Conservation (phyloP, 1,140 invertebrate species). For the Achatina immaculata region DNA sequence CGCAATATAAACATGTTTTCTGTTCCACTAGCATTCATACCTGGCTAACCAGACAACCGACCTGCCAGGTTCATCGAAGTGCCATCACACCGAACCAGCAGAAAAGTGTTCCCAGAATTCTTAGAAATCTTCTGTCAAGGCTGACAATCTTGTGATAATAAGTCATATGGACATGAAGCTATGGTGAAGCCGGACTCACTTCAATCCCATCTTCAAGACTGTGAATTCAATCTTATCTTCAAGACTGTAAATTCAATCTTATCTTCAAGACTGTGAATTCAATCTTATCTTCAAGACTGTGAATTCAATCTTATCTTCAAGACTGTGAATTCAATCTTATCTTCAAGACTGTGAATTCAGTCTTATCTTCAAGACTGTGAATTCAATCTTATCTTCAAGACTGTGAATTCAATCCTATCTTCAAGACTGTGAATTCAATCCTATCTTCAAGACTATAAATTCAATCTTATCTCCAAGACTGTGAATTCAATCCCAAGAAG, state of each 20-base stretch:
- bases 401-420: too few species aligned
- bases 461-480: slow-evolving; percentile 87
- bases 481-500: slow-evolving; percentile 93
- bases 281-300: slow-evolving; percentile 97
- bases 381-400: too few species aligned
- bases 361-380: slow-evolving; percentile 95
- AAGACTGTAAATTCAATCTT: slow-evolving; percentile 95
- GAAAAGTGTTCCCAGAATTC: slow-evolving; percentile 89
- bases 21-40: slow-evolving; percentile 93
- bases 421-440: too few species aligned
- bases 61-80: slow-evolving; percentile 93
- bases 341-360: slow-evolving; percentile 95
- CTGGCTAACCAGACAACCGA: slow-evolving; percentile 92
- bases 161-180: slow-evolving; percentile 83
- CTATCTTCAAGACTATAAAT: too few species aligned
- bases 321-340: slow-evolving; percentile 96
- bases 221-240: slow-evolving; percentile 94
- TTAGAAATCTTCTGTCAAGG: slow-evolving; percentile 89
- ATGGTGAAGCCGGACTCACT: slow-evolving; percentile 89
- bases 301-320: slow-evolving; percentile 93
- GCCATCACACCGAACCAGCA: slow-evolving; percentile 87
- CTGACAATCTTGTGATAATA: slow-evolving; percentile 91
- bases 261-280: slow-evolving; percentile 92
- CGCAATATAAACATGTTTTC: slow-evolving; percentile 95
- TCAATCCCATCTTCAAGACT: slow-evolving; percentile 82